Evolutionary conservation across 1,140 invertebrate species (phyloP).

Genomic region (Tribolium castaneum): DNA sequence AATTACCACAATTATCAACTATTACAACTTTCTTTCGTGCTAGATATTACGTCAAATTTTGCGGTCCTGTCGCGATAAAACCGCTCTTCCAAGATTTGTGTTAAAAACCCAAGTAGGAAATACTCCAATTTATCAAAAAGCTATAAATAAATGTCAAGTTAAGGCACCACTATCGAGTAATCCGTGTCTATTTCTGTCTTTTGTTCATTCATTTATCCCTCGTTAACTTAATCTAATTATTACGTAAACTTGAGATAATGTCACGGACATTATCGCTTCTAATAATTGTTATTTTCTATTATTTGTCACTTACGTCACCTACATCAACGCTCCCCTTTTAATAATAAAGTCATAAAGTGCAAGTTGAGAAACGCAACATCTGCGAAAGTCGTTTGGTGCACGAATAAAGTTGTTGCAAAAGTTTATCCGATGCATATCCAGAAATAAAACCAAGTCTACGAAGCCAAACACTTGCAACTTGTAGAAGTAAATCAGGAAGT

Average conservation of each 20-base stretch:
- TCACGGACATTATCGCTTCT: background rate
- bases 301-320: slow-evolving; percentile 9
- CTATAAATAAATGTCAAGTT: background rate
- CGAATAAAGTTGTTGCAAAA: slow-evolving; percentile 11
- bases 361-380: background rate
- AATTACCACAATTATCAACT: background rate
- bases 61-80: background rate
- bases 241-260: slow-evolving; percentile 3
- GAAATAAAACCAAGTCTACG: background rate
- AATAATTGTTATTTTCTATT: background rate
- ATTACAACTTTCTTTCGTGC: background rate
- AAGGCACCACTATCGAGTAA: background rate
- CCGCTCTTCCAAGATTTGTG: background rate
- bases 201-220: slow-evolving; percentile 7
- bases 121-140: background rate
- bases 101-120: background rate
- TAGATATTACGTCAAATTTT: background rate
- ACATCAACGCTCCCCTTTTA: background rate
- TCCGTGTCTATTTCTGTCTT: background rate
- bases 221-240: slow-evolving; percentile 20
- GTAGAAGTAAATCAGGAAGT: background rate
- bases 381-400: background rate
- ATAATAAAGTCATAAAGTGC: background rate
- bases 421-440: background rate
- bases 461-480: background rate